Base-by-base conservation (phyloP, 2,888 invertebrate genomes). In the Tinea pellionella region DNA sequence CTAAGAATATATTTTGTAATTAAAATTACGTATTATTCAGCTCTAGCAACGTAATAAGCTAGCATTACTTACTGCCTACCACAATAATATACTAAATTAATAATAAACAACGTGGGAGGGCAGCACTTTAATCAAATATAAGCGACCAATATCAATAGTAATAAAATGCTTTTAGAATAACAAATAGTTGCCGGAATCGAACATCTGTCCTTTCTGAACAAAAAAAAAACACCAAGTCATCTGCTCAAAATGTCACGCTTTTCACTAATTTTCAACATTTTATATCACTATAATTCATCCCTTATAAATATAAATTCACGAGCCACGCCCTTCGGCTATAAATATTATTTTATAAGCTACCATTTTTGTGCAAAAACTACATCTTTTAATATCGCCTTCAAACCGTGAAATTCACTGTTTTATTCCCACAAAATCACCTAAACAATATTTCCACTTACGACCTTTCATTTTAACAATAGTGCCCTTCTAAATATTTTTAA, bases 201-300 rank as follows among this genome's bases (percentile, higher is more conserved):
- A 30, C 57, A 57, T 57, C 57, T 57, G 57, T 47, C 47, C 47
- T 11, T 47, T 12, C 24, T 3, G 55, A 15, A 13, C 53, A 57
- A 57, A 57, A 57, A 24, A 24, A 57, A 57, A 57, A 6, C 16
- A 32, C 57, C 32, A 16, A 15, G 6, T 57, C 57, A 57, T 57
- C 7, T 57, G 15, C 15, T 16, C 30, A 13, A 57, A 30, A 57
- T 32, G 78, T 74, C 80, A 84, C 82, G 80, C 80, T 80, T 85
- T 77, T 74, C 80, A 79, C 81, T 78, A 78, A 82, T 80, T 78
- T 83, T 73, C 74, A 62, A 80, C 81, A 55, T 80, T 83, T 81
- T 79, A 78, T 80, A 73, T 76, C 72, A 76, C 32, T 32, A 57
- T 57, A 57, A 57, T 30, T 57, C 57, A 32, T 57, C 32, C 57